Evolutionary conservation across 2,113 vertebrate species (phyloP).

Genomic region (Promerops cafer): DNA sequence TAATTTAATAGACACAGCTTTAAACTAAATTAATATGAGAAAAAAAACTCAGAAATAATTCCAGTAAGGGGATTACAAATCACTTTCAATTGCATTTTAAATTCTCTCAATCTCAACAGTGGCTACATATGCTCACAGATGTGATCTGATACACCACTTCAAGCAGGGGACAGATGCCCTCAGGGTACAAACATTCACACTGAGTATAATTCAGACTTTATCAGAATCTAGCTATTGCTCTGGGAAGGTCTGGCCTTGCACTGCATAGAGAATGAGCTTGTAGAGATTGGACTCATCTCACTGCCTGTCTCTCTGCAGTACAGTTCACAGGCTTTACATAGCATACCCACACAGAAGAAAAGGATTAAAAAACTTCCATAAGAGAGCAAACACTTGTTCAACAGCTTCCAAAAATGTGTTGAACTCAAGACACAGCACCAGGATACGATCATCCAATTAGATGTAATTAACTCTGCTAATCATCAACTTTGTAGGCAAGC

Average conservation of each 20-base stretch:
- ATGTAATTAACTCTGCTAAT: neutral
- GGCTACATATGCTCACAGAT: neutral
- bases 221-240: neutral
- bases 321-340: neutral
- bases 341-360: neutral
- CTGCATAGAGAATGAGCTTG: neutral
- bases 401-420: neutral
- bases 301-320: neutral
- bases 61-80: neutral
- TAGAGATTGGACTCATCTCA: neutral
- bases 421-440: neutral
- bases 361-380: rapidly evolving
- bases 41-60: neutral
- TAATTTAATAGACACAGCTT: neutral
- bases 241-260: neutral
- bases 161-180: neutral
- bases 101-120: neutral
- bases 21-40: slow-evolving; percentile 2
- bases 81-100: neutral
- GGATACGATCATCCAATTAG: neutral
- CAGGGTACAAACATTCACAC: neutral
- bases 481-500: neutral
- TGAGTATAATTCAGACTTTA: neutral
- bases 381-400: neutral
- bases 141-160: neutral